phyloP scores from a whole-genome alignment of 2,888 invertebrate genomes.

The Anodontia alba region DNA sequence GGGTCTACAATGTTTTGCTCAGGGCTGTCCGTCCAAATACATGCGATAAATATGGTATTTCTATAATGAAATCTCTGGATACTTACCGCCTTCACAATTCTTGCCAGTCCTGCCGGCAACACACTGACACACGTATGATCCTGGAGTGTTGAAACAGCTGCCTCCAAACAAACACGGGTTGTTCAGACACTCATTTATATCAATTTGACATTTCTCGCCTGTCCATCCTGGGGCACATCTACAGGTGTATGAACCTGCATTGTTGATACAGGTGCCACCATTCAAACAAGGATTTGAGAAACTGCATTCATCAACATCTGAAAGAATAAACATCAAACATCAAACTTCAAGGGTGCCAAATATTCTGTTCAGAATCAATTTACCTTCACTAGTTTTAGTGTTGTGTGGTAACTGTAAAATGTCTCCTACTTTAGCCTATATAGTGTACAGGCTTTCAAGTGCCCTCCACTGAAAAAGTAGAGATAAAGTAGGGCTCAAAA shows the following conservation, averaged over 20 bases:
- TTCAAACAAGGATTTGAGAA: slow-evolving; percentile 59
- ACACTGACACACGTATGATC: slow-evolving; percentile 59
- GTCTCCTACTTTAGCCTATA: too few species aligned
- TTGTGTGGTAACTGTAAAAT: too few species aligned
- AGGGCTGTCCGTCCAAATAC: too few species aligned
- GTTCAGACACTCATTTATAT: slow-evolving; percentile 54
- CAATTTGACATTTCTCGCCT: slow-evolving; percentile 59
- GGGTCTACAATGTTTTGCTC: too few species aligned
- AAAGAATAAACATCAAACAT: slow-evolving; percentile 14
- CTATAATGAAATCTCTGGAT: too few species aligned
- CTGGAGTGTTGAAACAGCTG: slow-evolving; percentile 55
- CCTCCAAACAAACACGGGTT: slow-evolving; percentile 59
- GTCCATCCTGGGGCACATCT: slow-evolving; percentile 61
- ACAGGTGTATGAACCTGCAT: slow-evolving; percentile 64
- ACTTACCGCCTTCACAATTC: slow-evolving; percentile 60
- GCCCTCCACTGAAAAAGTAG: too few species aligned
- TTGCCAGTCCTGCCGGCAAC: slow-evolving; percentile 51
- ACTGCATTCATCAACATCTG: slow-evolving; percentile 63
- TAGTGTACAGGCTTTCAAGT: too few species aligned
- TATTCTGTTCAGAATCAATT: too few species aligned
- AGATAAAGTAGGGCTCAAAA: too few species aligned
- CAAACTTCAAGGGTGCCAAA: too few species aligned
- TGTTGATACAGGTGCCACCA: slow-evolving; percentile 66
- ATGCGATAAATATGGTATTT: too few species aligned
- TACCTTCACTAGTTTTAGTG: too few species aligned